phyloP scores from a whole-genome alignment of 2,888 invertebrate genomes.

The Cephus spinipes region DNA sequence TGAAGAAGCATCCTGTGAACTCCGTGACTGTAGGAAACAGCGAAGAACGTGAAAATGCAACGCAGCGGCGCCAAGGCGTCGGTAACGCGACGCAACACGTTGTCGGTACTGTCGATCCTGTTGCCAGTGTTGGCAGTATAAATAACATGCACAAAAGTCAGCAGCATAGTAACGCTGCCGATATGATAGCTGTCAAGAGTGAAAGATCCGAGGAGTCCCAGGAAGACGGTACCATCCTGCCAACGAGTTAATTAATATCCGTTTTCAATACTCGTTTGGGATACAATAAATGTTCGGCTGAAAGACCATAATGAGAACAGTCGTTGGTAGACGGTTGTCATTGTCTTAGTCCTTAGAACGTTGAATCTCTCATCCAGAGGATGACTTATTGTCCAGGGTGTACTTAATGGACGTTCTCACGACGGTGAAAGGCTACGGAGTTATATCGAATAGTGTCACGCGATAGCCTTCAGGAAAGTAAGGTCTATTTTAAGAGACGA shows the following conservation, averaged over 20 bases:
- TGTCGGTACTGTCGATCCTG: slow-evolving; percentile 26
- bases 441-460: neutral
- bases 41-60: slow-evolving; percentile 38
- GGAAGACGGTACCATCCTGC: neutral
- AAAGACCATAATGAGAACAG: neutral
- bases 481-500: neutral
- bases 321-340: neutral
- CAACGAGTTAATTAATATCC: neutral
- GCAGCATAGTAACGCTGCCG: slow-evolving; percentile 16
- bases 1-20: slow-evolving; percentile 60
- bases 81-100: slow-evolving; percentile 24
- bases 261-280: neutral
- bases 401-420: neutral
- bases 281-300: neutral
- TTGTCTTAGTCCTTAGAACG: neutral
- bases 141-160: slow-evolving; percentile 23
- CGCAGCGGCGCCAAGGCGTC: slow-evolving; percentile 26
- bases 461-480: neutral
- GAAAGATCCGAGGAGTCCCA: slow-evolving; percentile 29
- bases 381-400: neutral
- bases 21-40: slow-evolving; percentile 18
- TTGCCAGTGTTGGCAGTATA: slow-evolving; percentile 15
- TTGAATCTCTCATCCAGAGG: neutral
- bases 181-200: slow-evolving; percentile 41
- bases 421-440: neutral